These are phyloP conservation scores for Felis catus DNA, from an alignment of 2,113 vertebrate genomes.

Conservation along the genomic window F.catus_Fca126_mat1.0 CM031412.1:142808501-142809000, in stretches of 20 bases:
- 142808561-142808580: constrained; percentile 48
- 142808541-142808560: constrained; percentile 63
- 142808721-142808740: not conserved
- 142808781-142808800: not conserved
- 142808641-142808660: not conserved
- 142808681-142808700: constrained; percentile 12
- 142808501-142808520: constrained; percentile 55
- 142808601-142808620: constrained; percentile 28
- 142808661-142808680: constrained; percentile 26
- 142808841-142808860: not conserved
- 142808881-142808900: not conserved
- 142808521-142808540: constrained; percentile 48
- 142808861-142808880: not conserved
- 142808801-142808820: not conserved
- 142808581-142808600: constrained; percentile 42
- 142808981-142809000: not conserved
- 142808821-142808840: not conserved
- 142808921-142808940: not conserved
- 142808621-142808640: not conserved
- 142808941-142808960: not conserved
- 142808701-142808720: not conserved
- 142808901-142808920: not conserved
- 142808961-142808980: not conserved
- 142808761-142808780: not conserved
- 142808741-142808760: constrained; percentile 11